These are phyloP conservation scores for Tridacna gigas DNA, from an alignment of 2,888 invertebrate species.

Conservation along the genomic window DNA sequence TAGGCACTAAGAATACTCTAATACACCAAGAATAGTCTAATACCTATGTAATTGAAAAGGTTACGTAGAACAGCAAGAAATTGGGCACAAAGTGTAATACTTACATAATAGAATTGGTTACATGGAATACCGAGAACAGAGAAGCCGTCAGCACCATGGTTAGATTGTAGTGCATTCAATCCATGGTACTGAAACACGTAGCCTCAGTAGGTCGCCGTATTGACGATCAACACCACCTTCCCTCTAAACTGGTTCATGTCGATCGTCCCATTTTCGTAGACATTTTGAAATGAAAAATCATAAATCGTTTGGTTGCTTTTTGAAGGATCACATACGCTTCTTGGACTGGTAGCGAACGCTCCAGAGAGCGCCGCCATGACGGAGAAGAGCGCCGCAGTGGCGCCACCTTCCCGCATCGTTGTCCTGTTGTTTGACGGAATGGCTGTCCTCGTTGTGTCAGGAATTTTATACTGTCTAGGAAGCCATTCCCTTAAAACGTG, in stretches of 20 bases:
- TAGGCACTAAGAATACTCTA: too few relatives aligned
- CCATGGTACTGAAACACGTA: slow-evolving; percentile 85
- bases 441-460: too few relatives aligned
- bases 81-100: slow-evolving; percentile 26
- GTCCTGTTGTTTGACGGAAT: neutral
- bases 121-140: slow-evolving; percentile 85
- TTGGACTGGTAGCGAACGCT: slow-evolving; percentile 39
- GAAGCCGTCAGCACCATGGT: slow-evolving; percentile 80
- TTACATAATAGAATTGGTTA: slow-evolving; percentile 85
- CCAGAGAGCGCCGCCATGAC: slow-evolving; percentile 29
- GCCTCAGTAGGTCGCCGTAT: slow-evolving; percentile 86
- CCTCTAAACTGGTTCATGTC: slow-evolving; percentile 62
- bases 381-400: slow-evolving; percentile 38
- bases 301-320: slow-evolving; percentile 54
- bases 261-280: slow-evolving; percentile 59
- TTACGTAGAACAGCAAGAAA: too few relatives aligned
- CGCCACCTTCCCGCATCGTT: slow-evolving; percentile 8
- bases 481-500: too few relatives aligned
- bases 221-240: slow-evolving; percentile 84
- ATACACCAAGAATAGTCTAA: too few relatives aligned
- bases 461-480: too few relatives aligned
- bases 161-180: slow-evolving; percentile 86
- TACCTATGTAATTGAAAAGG: too few relatives aligned
- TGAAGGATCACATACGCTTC: slow-evolving; percentile 47
- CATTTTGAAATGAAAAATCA: slow-evolving; percentile 61